These are phyloP conservation scores for Margarornis squamiger DNA, from an alignment of 2,797 vertebrate species.

Conservation along the genomic window DNA sequence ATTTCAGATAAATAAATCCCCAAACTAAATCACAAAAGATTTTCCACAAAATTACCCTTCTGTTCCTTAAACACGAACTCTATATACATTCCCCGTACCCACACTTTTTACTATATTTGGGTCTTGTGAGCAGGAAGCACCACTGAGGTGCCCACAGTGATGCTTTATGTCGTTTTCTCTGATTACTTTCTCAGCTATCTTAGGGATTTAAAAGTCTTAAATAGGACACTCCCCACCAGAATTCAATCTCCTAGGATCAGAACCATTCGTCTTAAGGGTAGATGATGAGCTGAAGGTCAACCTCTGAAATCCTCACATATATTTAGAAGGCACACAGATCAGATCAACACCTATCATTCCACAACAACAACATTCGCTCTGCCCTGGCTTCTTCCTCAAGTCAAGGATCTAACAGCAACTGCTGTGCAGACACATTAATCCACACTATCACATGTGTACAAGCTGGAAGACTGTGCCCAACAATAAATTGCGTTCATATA, in stretches of 20 bases:
- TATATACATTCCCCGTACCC: not conserved
- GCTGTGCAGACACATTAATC: not conserved
- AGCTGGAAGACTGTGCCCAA: not conserved
- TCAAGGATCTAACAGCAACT: not conserved
- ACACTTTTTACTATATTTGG: not conserved
- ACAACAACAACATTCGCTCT: not conserved
- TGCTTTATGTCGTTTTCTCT: not conserved
- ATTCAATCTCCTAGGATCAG: conserved; percentile 1
- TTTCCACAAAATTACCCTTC: not conserved
- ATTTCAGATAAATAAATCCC: not conserved
- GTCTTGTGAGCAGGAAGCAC: not conserved
- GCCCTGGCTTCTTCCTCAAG: not conserved
- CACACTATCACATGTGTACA: not conserved
- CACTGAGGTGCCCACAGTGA: not conserved
- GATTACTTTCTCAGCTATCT: not conserved
- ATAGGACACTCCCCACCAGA: not conserved
- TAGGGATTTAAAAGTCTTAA: conserved; percentile 1
- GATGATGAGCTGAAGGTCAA: conserved; percentile 18
- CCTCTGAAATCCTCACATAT: not conserved
- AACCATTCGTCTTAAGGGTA: not conserved
- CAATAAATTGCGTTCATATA: not conserved
- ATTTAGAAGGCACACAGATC: conserved; percentile 11
- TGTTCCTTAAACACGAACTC: not conserved
- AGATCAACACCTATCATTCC: not conserved
- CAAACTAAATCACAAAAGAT: not conserved